Conservation (phyloP, 2,797 vertebrate genomes). For the Anisognathus igniventris region DNA sequence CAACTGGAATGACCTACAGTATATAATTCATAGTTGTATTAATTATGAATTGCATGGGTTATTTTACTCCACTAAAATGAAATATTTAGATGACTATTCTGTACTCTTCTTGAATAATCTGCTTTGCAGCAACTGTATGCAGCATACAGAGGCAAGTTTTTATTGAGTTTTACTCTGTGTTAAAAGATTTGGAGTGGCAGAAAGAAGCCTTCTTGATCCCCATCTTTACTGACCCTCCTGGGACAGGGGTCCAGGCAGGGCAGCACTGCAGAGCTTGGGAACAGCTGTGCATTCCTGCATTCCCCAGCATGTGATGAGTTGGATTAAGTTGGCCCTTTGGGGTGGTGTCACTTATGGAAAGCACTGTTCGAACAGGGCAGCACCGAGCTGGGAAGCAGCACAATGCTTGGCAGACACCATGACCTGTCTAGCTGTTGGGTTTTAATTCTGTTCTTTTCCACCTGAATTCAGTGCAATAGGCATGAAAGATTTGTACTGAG, state of each 20-base stretch:
- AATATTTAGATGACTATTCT: background rate
- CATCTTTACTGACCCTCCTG: rapidly evolving
- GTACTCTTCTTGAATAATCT: background rate
- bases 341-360: background rate
- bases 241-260: background rate
- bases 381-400: background rate
- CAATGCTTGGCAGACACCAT: background rate
- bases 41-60: background rate
- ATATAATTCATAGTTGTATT: background rate
- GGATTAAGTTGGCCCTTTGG: background rate
- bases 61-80: slow-evolving; percentile 11
- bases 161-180: background rate
- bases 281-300: background rate
- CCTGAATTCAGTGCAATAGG: background rate
- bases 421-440: background rate
- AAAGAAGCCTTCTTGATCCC: background rate
- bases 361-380: background rate
- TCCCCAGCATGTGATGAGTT: background rate
- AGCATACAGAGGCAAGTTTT: background rate
- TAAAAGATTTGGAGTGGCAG: background rate
- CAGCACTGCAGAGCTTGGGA: background rate
- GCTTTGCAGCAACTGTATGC: background rate
- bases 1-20: background rate
- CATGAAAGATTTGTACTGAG: background rate
- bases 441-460: background rate